These are phyloP conservation scores for Netelia virgata DNA, from an alignment of 2,888 invertebrate species.

Conservation along the genomic window DNA sequence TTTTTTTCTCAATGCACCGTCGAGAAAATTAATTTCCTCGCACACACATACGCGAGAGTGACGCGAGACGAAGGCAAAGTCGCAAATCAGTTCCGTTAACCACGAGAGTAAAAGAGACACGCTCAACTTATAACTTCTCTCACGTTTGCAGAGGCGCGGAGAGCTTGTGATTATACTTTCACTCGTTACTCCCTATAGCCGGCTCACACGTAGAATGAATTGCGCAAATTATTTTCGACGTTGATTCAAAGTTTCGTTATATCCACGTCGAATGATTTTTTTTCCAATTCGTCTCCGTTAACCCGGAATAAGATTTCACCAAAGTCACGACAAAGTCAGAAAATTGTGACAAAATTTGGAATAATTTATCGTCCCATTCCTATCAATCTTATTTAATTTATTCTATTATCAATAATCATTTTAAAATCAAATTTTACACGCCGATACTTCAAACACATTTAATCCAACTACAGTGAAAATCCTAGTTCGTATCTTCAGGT, in stretches of 20 bases:
- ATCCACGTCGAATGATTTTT: not conserved
- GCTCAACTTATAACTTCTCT: not conserved
- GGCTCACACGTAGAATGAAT: slow-evolving; percentile 45
- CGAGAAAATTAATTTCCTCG: slow-evolving; percentile 39
- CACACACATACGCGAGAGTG: not conserved
- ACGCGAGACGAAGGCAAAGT: slow-evolving; percentile 19
- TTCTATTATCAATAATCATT: not conserved
- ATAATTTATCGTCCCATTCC: no score
- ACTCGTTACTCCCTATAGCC: slow-evolving; percentile 39
- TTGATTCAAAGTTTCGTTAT: slow-evolving; percentile 34
- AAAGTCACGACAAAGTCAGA: no score
- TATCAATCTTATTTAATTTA: not conserved
- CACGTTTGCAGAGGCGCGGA: slow-evolving; percentile 14
- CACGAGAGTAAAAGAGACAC: slow-evolving; percentile 6
- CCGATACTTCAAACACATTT: no score
- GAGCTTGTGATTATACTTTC: slow-evolving; percentile 59
- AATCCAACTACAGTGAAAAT: slow-evolving; percentile 1
- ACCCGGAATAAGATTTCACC: no score
- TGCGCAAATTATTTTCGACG: slow-evolving; percentile 50
- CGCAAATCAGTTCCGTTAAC: slow-evolving; percentile 62
- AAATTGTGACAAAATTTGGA: no score
- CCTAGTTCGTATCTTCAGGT: slow-evolving; percentile 74
- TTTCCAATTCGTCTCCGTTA: not conserved
- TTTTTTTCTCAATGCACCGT: not conserved
- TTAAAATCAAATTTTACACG: no score